Evolutionary conservation across 35 echinoderm and acorn worm genomes (phyloP), one percentile per base, ranked within the genome.

Genomic region (Chiridota heheva): DNA sequence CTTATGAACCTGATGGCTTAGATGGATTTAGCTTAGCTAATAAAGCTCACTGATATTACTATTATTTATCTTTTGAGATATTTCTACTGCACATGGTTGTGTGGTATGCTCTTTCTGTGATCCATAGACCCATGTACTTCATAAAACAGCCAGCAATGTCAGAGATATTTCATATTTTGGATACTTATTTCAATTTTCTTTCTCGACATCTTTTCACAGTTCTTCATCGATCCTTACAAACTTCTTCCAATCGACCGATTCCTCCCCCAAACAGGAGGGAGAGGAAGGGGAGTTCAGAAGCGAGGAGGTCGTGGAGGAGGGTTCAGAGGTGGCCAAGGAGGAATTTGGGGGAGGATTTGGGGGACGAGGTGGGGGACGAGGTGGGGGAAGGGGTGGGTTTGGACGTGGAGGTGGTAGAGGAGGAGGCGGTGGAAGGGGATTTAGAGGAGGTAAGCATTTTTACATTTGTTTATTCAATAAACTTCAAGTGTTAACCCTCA

Each of bases 201-300:
- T 69, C 15, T 66, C 5, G 22, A 20, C 61, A 65, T 68, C 2
- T 74, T 76, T 41, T 88, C 18, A n/a, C 40, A 96, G 92, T 86
- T 96, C 33, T 96, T 67, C 78, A 96, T 96, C 25, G 92, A 96
- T 82, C 92, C 92, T 1, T 67, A 48, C 34, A 96, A 96, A 77
- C 81, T 96, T 44, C 72, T 96, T 3, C 92, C 92, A 40, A 40
- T 96, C 2, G 86, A 96, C 41, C 78, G 92, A 36, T 96, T 96
- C 42, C 77, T 96, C 1, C 92, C 92, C n/a, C 63, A 84, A 42
- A 56, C 81, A 44, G 65, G 58, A 16, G 92, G 88, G 43, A 64
- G 44, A 12, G 43, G 58, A 36, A 42, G 92, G 0, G 39, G 66
- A 22, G 90, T 88, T 6, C 63, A 73, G 36, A 90, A 90, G 69